Conservation (phyloP, 2,113 vertebrate species). For the Pteruthius melanotis region DNA sequence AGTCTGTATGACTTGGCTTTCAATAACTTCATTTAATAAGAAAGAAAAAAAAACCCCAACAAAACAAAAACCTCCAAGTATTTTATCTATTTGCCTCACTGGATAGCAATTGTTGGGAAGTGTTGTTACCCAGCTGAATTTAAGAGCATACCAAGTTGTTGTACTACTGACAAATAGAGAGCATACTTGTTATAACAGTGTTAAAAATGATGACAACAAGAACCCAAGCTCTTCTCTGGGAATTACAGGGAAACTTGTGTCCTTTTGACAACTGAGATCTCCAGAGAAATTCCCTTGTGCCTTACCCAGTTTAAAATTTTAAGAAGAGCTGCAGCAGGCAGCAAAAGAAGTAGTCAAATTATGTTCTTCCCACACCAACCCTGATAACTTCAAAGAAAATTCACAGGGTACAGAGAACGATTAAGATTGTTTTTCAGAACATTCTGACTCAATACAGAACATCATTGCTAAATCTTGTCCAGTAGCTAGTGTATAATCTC, state of each 20-base stretch:
- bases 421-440: background rate
- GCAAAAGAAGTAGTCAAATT: background rate
- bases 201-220: background rate
- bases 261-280: background rate
- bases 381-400: background rate
- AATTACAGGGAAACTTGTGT: background rate
- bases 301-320: background rate
- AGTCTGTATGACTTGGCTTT: background rate
- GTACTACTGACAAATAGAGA: background rate
- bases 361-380: background rate
- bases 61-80: background rate
- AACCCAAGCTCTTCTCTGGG: background rate
- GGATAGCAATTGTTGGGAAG: background rate
- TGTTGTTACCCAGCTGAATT: background rate
- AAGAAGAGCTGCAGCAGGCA: background rate
- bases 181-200: background rate
- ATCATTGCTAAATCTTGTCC: background rate
- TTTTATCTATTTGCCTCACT: background rate
- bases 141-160: background rate
- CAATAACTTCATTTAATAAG: background rate
- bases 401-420: background rate
- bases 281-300: background rate
- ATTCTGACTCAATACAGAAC: background rate
- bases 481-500: background rate
- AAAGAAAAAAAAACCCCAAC: background rate